These are phyloP conservation scores for Eristalinus sepulchralis DNA, from an alignment of 2,888 invertebrate species.

Conservation along the genomic window DNA sequence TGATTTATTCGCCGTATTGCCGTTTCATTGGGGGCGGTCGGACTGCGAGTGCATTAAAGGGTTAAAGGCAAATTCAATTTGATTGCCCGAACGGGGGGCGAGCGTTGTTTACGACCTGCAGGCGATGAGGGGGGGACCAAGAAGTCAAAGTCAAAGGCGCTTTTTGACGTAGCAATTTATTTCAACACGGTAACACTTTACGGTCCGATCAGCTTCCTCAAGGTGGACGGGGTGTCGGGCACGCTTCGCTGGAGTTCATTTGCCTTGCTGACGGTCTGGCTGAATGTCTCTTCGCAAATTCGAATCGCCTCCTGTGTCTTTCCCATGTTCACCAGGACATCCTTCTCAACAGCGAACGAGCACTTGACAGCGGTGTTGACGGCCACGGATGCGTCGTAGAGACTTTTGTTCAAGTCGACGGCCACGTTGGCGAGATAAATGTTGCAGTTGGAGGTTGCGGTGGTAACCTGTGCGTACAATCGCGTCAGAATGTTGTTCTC, in stretches of 20 bases:
- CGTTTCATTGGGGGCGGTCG: not conserved
- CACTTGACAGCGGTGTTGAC: not conserved
- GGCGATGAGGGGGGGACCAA: no score
- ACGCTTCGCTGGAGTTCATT: no score
- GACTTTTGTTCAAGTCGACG: not conserved
- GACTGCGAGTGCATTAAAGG: conserved; percentile 38
- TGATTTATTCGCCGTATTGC: conserved; percentile 51
- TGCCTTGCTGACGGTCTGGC: no score
- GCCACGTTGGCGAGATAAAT: not conserved
- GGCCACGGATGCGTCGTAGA: not conserved
- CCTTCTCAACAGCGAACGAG: not conserved
- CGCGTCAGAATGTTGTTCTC: not conserved
- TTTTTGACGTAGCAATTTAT: no score
- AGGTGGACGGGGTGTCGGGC: no score
- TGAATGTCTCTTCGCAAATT: no score
- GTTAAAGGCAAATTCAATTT: conserved; percentile 39
- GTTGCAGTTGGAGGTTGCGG: not conserved
- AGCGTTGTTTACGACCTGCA: no score
- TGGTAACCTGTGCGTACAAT: not conserved
- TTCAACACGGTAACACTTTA: no score
- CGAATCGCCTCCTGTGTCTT: no score
- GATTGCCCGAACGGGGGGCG: not conserved
- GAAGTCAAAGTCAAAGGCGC: no score
- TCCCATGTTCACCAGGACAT: not conserved
- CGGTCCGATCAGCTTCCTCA: no score